These are phyloP conservation scores for Propithecus perrieri DNA, from an alignment of 2,797 vertebrate species.

Conservation along the genomic window DNA sequence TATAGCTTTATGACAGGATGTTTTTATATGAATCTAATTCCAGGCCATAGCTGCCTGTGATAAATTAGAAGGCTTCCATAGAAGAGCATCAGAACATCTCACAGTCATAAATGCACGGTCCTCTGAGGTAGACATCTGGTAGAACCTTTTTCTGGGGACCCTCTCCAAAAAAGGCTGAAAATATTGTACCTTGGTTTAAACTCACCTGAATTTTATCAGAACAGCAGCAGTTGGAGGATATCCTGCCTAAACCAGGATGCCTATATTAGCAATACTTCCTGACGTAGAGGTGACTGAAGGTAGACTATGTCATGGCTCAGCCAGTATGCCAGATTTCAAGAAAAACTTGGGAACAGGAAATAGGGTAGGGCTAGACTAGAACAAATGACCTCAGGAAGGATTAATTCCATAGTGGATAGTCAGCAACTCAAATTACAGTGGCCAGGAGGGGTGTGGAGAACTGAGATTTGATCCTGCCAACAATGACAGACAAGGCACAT, in stretches of 20 bases:
- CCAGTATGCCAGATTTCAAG: conserved; percentile 34
- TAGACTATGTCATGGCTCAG: conserved; percentile 20
- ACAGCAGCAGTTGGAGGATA: background rate
- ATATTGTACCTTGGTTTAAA: background rate
- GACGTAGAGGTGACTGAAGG: conserved; percentile 34
- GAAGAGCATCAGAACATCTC: background rate
- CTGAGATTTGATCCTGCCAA: conserved; percentile 67
- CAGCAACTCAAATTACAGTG: conserved; percentile 71
- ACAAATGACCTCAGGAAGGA: conserved; percentile 67
- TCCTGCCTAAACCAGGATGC: background rate
- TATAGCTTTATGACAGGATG: background rate
- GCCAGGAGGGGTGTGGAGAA: conserved; percentile 1
- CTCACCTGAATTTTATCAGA: background rate
- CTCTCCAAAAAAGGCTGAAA: background rate
- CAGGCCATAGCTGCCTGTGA: background rate
- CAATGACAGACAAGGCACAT: conserved; percentile 63
- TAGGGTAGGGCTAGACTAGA: conserved; percentile 28
- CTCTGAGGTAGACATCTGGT: background rate
- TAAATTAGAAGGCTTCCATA: background rate
- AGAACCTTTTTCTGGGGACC: background rate
- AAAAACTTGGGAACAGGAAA: conserved; percentile 63
- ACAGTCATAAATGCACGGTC: background rate
- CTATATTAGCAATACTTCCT: background rate
- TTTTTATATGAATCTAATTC: background rate
- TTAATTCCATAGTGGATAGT: conserved; percentile 53